Evolutionary conservation across 2,113 vertebrate species (phyloP).

Genomic region (Hyaena hyaena): DNA sequence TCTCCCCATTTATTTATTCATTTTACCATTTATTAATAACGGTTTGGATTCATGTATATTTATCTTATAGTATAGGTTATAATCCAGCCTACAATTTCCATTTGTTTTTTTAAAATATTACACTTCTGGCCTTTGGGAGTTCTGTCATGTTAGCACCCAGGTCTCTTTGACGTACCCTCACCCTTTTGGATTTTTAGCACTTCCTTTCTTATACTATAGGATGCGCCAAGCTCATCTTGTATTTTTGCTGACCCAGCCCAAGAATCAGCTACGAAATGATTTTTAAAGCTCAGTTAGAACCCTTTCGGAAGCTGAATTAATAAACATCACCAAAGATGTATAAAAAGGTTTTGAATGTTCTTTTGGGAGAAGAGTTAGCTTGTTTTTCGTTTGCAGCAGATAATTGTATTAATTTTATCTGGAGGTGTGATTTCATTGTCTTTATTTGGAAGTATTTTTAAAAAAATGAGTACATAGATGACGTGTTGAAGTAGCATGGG

Average conservation of each 20-base stretch:
- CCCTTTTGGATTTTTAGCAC: background rate
- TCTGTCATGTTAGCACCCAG: background rate
- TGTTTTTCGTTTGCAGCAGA: background rate
- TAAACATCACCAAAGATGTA: background rate
- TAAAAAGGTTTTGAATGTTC: background rate
- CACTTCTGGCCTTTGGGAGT: background rate
- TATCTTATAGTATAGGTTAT: background rate
- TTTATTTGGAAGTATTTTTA: background rate
- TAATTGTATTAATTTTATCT: background rate
- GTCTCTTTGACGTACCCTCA: background rate
- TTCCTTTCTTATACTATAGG: background rate
- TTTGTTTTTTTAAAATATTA: background rate
- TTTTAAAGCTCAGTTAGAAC: background rate
- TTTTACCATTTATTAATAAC: background rate
- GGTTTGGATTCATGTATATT: background rate
- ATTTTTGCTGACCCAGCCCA: background rate
- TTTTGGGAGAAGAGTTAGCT: background rate
- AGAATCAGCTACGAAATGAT: background rate
- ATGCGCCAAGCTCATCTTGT: background rate
- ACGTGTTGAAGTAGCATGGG: background rate
- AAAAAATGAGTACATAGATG: background rate
- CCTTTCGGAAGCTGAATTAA: background rate
- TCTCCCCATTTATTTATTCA: background rate
- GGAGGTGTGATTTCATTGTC: background rate
- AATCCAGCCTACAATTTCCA: background rate